These are phyloP conservation scores for Leptopilina myrica DNA, from an alignment of 2,888 invertebrate species.

Conservation along the genomic window DNA sequence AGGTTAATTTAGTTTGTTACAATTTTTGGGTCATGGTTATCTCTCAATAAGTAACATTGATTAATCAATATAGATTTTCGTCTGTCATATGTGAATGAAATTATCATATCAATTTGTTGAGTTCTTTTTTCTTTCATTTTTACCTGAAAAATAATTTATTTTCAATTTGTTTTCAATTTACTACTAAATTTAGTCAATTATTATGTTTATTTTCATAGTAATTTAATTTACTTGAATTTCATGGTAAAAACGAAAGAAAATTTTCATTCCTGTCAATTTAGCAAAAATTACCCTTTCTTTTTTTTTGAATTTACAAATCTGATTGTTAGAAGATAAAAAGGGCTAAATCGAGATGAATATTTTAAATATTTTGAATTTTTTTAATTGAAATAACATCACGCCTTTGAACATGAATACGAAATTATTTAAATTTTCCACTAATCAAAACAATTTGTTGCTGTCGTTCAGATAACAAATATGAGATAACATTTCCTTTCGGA, in stretches of 20 bases:
- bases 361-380: background rate
- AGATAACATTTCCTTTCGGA: slow-evolving; percentile 5
- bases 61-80: slow-evolving; percentile 28
- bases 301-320: no score
- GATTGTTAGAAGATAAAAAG: no score
- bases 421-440: background rate
- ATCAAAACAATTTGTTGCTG: background rate
- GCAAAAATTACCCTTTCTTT: no score
- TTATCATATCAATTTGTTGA: background rate
- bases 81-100: background rate
- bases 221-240: no score
- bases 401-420: background rate
- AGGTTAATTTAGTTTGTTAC: slow-evolving; percentile 34
- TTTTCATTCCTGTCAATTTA: no score
- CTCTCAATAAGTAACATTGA: slow-evolving; percentile 10
- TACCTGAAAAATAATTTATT: background rate
- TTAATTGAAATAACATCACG: background rate
- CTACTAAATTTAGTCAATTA: no score
- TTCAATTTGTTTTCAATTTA: background rate
- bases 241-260: no score
- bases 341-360: no score
- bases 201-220: no score
- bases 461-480: background rate
- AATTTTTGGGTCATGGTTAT: slow-evolving; percentile 38
- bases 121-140: background rate